Conservation (phyloP, 2,888 invertebrate species). For the Rosalia funebris region DNA sequence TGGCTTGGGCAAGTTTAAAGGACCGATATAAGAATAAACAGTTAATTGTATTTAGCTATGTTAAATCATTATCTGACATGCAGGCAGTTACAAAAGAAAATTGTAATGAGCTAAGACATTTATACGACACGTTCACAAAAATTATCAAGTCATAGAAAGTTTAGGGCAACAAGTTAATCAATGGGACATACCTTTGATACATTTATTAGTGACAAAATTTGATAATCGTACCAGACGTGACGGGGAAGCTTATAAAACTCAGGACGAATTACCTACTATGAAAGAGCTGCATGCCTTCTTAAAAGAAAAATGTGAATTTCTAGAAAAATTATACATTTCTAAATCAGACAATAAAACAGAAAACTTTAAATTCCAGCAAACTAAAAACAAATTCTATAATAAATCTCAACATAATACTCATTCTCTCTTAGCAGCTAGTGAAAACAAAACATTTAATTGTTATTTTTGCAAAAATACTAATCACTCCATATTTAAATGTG, state of each 20-base stretch:
- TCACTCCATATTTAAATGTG: constrained; percentile 30
- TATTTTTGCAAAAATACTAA: constrained; percentile 23
- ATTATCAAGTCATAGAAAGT: constrained; percentile 11
- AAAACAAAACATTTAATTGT: constrained; percentile 15
- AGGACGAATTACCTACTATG: not conserved
- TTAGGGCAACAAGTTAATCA: constrained; percentile 17
- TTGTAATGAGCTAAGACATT: not conserved
- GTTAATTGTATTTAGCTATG: constrained; percentile 15
- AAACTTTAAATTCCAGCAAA: constrained; percentile 5
- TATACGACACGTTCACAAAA: constrained; percentile 25
- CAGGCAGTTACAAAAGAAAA: not conserved
- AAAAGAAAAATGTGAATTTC: constrained; percentile 27
- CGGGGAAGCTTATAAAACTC: constrained; percentile 23
- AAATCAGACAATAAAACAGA: not conserved
- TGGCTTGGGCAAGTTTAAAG: constrained; percentile 7
- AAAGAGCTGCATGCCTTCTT: constrained; percentile 12
- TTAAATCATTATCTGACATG: constrained; percentile 10
- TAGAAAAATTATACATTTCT: constrained; percentile 22
- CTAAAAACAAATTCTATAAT: not conserved
- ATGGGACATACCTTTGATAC: constrained; percentile 28
- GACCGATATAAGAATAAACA: constrained; percentile 10
- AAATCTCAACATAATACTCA: constrained; percentile 5
- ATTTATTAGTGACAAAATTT: constrained; percentile 30
- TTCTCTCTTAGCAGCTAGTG: not conserved
- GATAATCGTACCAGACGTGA: constrained; percentile 26